These are phyloP conservation scores for Dromas ardeola DNA, from an alignment of 2,113 vertebrate genomes.

Conservation along the genomic window DNA sequence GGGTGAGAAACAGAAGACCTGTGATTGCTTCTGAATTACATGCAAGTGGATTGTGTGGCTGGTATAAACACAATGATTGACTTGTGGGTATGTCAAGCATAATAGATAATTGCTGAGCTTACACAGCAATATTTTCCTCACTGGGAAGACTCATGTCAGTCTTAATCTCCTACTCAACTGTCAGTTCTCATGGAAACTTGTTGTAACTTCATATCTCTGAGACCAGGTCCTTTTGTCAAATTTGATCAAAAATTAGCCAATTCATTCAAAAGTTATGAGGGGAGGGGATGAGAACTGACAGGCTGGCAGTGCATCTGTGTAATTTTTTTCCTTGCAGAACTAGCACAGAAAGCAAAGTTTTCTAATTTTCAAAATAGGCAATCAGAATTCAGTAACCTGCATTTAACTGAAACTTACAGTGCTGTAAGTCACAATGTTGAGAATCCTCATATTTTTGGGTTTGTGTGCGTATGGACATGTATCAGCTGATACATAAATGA, in stretches of 20 bases:
- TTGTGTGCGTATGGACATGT: not conserved
- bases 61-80: not conserved
- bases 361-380: not conserved
- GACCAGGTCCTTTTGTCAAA: slow-evolving; percentile 2
- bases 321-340: not conserved
- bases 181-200: slow-evolving; percentile 52
- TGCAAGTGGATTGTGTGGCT: not conserved
- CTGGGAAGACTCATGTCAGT: slow-evolving; percentile 27
- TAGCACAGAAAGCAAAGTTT: not conserved
- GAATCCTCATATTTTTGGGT: not conserved
- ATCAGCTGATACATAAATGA: not conserved
- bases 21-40: not conserved
- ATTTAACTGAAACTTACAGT: not conserved
- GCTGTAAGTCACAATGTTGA: not conserved
- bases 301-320: not conserved
- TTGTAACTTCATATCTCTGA: slow-evolving; percentile 12
- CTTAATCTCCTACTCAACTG: slow-evolving; percentile 54
- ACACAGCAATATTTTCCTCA: slow-evolving; percentile 39
- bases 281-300: not conserved
- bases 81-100: not conserved
- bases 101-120: slow-evolving; percentile 45
- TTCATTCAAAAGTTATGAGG: slow-evolving; percentile 1
- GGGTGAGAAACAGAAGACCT: not conserved
- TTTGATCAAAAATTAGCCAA: slow-evolving; percentile 42
- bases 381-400: not conserved